Percentiles rank a stretch among this genome's conserved stretches.
Conservation (phyloP, 2,797 vertebrate species). For the Amniataba percoides region DNA sequence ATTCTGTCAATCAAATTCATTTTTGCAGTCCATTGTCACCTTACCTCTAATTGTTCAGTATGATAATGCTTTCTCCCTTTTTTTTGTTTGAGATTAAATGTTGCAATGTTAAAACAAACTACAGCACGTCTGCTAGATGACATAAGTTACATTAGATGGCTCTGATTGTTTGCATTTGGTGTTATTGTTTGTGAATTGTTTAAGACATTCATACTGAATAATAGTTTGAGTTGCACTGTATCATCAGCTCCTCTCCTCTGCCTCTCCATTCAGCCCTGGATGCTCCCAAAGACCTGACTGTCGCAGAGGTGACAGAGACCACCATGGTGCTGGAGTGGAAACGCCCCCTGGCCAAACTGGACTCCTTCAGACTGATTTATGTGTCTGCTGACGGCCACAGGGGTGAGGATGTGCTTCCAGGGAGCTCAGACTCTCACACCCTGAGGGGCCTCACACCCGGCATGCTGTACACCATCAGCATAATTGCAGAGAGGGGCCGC, state of each 20-base stretch:
- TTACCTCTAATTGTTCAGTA: neutral
- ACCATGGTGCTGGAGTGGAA: constrained; percentile 90
- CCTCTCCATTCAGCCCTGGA: constrained; percentile 87
- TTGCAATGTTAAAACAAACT: neutral
- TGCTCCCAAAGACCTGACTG: constrained; percentile 90
- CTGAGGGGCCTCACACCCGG: constrained; percentile 87
- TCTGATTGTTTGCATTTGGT: neutral
- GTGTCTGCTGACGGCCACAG: constrained; percentile 81
- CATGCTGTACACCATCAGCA: constrained; percentile 89
- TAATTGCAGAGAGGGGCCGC: constrained; percentile 90
- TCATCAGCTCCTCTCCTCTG: neutral
- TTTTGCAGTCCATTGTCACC: no score
- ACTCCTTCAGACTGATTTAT: constrained; percentile 89
- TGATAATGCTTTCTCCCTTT: neutral
- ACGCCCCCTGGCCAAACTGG: constrained; percentile 90
- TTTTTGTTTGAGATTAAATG: neutral
- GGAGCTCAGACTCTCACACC: constrained; percentile 83
- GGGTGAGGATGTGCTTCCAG: constrained; percentile 84
- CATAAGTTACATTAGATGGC: neutral
- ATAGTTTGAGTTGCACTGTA: neutral
- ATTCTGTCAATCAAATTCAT: no score
- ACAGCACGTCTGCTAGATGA: neutral
- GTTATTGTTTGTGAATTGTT: neutral
- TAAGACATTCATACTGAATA: neutral
- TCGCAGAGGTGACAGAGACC: constrained; percentile 87